Percentiles rank a stretch among this genome's conserved stretches.
Evolutionary conservation across 2,113 vertebrate genomes (phyloP).

Genomic region (Tachysurus vachellii): DNA sequence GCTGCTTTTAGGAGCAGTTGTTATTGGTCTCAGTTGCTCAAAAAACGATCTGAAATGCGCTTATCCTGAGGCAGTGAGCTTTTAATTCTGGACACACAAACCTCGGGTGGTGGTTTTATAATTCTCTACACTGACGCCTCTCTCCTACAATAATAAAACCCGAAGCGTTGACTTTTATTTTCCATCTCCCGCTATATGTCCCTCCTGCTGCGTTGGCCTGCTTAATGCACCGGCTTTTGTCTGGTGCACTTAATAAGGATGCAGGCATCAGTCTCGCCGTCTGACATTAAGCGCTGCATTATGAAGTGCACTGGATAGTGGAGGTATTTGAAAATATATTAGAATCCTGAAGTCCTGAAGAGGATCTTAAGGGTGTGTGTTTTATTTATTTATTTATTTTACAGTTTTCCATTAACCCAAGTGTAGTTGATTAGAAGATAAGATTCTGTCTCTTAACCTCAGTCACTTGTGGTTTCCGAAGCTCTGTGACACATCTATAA

Average conservation of each 20-base stretch:
- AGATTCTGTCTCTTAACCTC: not conserved
- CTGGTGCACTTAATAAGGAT: slow-evolving; percentile 24
- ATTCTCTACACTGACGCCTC: slow-evolving; percentile 58
- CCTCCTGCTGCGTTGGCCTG: slow-evolving; percentile 27
- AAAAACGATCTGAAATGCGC: slow-evolving; percentile 3
- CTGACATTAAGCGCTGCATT: slow-evolving; percentile 26
- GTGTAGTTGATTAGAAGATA: not conserved
- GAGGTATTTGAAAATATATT: not conserved
- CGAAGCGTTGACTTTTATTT: slow-evolving; percentile 69
- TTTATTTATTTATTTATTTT: not conserved
- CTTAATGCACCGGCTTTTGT: slow-evolving; percentile 28
- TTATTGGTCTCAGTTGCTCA: slow-evolving; percentile 22
- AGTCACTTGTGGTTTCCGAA: not conserved
- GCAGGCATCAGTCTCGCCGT: slow-evolving; percentile 12
- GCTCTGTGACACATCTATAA: not conserved
- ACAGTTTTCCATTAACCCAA: not conserved
- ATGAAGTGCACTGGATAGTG: slow-evolving; percentile 8
- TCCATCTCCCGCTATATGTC: slow-evolving; percentile 56
- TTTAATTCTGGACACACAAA: slow-evolving; percentile 58
- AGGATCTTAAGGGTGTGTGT: not conserved
- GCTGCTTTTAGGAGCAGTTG: slow-evolving; percentile 53
- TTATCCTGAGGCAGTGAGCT: slow-evolving; percentile 30
- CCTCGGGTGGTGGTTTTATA: slow-evolving; percentile 55
- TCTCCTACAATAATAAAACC: slow-evolving; percentile 66
- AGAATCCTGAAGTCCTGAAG: not conserved